phyloP scores from a whole-genome alignment of 1,140 invertebrate species.

The Cataglyphis hispanica region DNA sequence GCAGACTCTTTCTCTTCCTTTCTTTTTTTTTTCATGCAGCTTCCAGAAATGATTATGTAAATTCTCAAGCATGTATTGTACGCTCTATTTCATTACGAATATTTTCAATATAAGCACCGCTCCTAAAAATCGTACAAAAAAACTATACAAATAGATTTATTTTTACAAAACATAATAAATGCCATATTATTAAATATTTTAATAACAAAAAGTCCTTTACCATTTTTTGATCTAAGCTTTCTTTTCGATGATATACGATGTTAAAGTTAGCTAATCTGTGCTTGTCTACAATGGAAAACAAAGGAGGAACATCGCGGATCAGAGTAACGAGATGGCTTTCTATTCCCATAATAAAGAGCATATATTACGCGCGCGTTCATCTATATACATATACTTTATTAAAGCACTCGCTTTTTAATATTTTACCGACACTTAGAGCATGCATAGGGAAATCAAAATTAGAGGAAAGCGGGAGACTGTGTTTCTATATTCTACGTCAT shows the following conservation, averaged over 20 bases:
- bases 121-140: neutral
- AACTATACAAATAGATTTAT: neutral
- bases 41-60: constrained; percentile 57
- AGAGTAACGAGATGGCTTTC: too few relatives aligned
- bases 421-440: neutral
- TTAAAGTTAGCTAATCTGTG: too few relatives aligned
- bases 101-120: constrained; percentile 15
- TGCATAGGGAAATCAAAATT: constrained; percentile 34
- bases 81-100: constrained; percentile 41
- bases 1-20: neutral
- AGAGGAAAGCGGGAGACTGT: neutral
- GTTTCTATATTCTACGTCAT: constrained; percentile 14
- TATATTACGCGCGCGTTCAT: neutral
- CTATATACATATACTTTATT: neutral
- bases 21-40: neutral
- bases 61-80: constrained; percentile 46
- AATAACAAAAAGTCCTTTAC: too few relatives aligned
- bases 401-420: neutral
- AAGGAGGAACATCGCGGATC: too few relatives aligned
- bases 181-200: neutral
- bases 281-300: too few relatives aligned
- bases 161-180: neutral
- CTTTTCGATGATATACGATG: too few relatives aligned
- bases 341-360: neutral
- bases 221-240: too few relatives aligned